phyloP scores from a whole-genome alignment of 2,888 invertebrate genomes.

The Limnephilus rhombicus region DNA sequence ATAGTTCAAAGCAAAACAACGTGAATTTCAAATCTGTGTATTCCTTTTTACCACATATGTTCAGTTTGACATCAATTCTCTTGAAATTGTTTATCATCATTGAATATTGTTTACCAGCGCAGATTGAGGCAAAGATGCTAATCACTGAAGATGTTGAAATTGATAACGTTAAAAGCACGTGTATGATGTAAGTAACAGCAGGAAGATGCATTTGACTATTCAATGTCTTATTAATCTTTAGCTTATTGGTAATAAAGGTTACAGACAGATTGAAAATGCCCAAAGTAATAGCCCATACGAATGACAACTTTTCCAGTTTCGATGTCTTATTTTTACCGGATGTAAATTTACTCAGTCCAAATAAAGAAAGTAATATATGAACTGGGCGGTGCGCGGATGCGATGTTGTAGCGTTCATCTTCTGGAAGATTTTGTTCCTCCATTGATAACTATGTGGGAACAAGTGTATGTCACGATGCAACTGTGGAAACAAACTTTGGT shows the following conservation, averaged over 20 bases:
- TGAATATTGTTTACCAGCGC: conserved; percentile 39
- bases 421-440: neutral
- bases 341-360: conserved; percentile 44
- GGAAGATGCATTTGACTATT: conserved; percentile 16
- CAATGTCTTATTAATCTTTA: neutral
- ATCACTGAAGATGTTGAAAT: conserved; percentile 40
- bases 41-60: neutral
- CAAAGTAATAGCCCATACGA: neutral
- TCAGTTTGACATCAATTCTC: conserved; percentile 31
- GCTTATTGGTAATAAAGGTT: neutral
- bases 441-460: neutral
- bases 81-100: conserved; percentile 50
- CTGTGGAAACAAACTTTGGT: neutral
- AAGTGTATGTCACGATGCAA: neutral
- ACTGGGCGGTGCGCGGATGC: conserved; percentile 25
- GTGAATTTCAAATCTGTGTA: conserved; percentile 17
- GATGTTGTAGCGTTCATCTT: conserved; percentile 13
- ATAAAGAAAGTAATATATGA: conserved; percentile 27
- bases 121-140: conserved; percentile 42
- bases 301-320: conserved; percentile 23
- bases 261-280: conserved; percentile 12
- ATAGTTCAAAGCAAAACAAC: conserved; percentile 26
- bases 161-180: conserved; percentile 31
- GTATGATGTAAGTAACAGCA: conserved; percentile 44
- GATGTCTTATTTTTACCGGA: neutral